Percentiles rank a stretch among this genome's conserved stretches.
phyloP scores from a whole-genome alignment of 2,888 invertebrate genomes.

The Drosophila siamana region DNA sequence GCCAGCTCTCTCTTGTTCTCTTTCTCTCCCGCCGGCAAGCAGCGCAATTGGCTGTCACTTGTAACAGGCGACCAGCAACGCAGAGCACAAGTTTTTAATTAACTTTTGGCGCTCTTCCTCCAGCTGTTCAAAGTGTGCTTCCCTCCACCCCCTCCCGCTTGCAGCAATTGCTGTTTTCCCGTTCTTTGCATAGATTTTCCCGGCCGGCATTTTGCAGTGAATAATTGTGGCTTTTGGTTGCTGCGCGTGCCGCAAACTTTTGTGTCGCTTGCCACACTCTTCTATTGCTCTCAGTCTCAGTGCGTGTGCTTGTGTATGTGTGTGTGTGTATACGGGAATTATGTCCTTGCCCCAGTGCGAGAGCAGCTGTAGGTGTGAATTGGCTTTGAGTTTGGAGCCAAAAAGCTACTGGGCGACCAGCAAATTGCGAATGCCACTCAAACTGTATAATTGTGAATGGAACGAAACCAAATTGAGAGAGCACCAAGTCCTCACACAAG shows the following conservation, averaged over 20 bases:
- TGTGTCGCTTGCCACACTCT: conserved; percentile 31
- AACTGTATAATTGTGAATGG: conserved; percentile 25
- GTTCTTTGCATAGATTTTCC: conserved; percentile 12
- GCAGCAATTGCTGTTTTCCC: conserved; percentile 7
- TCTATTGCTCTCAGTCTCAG: neutral
- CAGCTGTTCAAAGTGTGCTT: neutral
- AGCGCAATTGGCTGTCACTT: conserved; percentile 70
- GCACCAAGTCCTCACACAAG: no score
- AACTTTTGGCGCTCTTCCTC: conserved; percentile 62
- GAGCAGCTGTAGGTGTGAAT: conserved; percentile 62
- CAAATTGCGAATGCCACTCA: conserved; percentile 39
- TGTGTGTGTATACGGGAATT: conserved; percentile 34
- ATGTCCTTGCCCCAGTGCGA: conserved; percentile 68
- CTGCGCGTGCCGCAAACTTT: conserved; percentile 58
- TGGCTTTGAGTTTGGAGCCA: conserved; percentile 60
- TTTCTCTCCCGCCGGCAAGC: conserved; percentile 47
- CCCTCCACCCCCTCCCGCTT: neutral
- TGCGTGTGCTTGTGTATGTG: conserved; percentile 4
- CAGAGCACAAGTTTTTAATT: conserved; percentile 71
- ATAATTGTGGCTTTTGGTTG: conserved; percentile 51
- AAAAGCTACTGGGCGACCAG: conserved; percentile 64
- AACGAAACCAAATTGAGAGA: conserved; percentile 8
- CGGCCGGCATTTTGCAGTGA: conserved; percentile 29
- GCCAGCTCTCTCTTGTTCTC: conserved; percentile 30
- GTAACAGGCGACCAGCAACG: conserved; percentile 71